Base-by-base conservation (phyloP, 2,888 invertebrate species). In the Cephalotes varians region DNA sequence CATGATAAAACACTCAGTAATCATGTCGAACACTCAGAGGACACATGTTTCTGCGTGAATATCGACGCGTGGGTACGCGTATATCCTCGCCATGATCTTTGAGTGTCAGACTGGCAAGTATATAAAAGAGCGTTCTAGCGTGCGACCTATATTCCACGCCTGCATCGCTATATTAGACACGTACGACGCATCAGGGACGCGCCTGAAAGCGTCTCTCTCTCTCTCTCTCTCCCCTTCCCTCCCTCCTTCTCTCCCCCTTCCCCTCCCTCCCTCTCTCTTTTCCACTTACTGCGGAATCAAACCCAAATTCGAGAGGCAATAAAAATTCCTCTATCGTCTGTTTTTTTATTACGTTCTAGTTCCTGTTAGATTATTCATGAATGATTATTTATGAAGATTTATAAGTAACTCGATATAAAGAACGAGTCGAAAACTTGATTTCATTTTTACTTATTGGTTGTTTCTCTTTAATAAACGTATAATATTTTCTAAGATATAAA, bases 61-160 rank as follows among this genome's bases (percentile, higher is more conserved):
- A 25, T 21, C 56, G 58, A 54, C 49, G 49, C 64, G 73, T 72
- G 67, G 47, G 54, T 67, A 83, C 81, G 80, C 81, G 85, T 77
- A 62, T 58, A 82, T 71, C 81, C 71, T 49, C 62, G 79, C 81
- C 69, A 83, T 82, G 83, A 84, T 88, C 79, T 58, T 69, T 74
- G 87, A 83, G 87, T 86, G 82, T 82, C 54, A 25, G 77, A 86
- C 83, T 86, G 90, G 85, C 86, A 49, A 76, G 88, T 82, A 87
- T 85, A 87, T 88, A 90, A 89, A 91, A 90, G 85, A 86, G 84
- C 88, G 90, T 84, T 92, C 91, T 92, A 91, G 89, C 87, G 88
- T 88, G 88, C 88, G 92, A 92, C 92, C 92, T 91, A 92, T 92
- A 92, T 92, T 92, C 89, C 88, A 91, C 91, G 91, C 89, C 88